A percentile compares a stretch with the other conserved stretches of the same genome.
Evolutionary conservation across 53 echinoderm and acorn worm genomes (phyloP).

Genomic region (Paracentrotus lividus): DNA sequence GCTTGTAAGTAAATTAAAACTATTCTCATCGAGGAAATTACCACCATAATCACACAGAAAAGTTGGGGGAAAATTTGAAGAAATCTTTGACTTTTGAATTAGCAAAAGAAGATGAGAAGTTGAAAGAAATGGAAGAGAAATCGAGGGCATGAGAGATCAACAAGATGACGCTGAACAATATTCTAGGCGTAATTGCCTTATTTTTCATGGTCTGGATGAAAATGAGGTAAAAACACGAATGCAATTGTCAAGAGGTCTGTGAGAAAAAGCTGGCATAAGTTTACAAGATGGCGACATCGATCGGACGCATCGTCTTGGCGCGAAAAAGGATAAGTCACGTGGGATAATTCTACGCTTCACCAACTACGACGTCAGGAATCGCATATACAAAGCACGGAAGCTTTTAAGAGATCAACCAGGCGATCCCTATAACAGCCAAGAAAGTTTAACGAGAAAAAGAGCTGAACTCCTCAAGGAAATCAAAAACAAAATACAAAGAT

Average conservation of each 20-base stretch:
- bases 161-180: conserved; percentile 14
- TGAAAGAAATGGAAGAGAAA: not conserved
- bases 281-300: not conserved
- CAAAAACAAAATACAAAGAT: conserved; percentile 25
- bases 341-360: conserved; percentile 33
- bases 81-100: too few species aligned
- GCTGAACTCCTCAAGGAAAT: conserved; percentile 12
- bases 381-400: not conserved
- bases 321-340: conserved; percentile 28
- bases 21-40: too few species aligned
- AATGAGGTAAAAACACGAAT: not conserved
- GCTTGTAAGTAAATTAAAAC: too few species aligned
- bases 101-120: too few species aligned
- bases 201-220: conserved; percentile 20
- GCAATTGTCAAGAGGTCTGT: not conserved
- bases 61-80: too few species aligned
- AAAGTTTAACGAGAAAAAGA: not conserved
- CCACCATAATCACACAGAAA: too few species aligned
- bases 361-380: conserved; percentile 35
- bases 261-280: not conserved
- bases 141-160: not conserved
- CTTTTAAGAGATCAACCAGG: conserved; percentile 6
- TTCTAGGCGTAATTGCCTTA: not conserved
- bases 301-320: not conserved
- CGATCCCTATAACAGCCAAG: conserved; percentile 25